These are phyloP conservation scores for Solenopsis invicta DNA, from an alignment of 1,140 invertebrate genomes.

Conservation along the genomic window DNA sequence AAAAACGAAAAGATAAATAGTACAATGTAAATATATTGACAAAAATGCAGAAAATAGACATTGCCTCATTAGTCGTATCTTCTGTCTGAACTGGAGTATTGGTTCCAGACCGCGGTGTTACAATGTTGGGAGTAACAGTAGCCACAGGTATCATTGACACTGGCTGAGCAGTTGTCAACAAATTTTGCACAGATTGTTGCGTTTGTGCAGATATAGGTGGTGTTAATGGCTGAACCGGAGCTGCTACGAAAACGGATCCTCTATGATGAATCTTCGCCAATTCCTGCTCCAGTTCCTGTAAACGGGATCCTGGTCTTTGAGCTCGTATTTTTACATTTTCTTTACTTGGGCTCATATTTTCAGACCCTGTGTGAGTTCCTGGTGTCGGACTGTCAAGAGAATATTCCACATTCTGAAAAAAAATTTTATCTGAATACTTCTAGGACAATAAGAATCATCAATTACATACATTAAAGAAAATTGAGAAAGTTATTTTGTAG, in stretches of 20 bases:
- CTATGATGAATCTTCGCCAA: conserved; percentile 85
- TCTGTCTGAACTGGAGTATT: conserved; percentile 80
- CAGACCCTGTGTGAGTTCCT: conserved; percentile 70
- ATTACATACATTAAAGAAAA: background rate
- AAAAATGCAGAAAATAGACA: conserved; percentile 23
- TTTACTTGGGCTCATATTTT: conserved; percentile 85
- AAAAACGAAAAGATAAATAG: conserved; percentile 13
- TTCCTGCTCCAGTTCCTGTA: conserved; percentile 85
- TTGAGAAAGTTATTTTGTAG: no score
- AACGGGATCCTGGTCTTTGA: conserved; percentile 82
- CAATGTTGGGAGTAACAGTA: conserved; percentile 77
- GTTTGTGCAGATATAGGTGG: conserved; percentile 73
- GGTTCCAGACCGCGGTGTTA: conserved; percentile 76
- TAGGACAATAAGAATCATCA: background rate
- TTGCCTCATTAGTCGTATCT: conserved; percentile 80
- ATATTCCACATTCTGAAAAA: conserved; percentile 74
- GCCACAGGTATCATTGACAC: conserved; percentile 78
- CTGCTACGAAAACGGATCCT: conserved; percentile 74
- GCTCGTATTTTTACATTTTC: conserved; percentile 80
- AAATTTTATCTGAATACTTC: conserved; percentile 31
- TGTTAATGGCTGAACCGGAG: conserved; percentile 80
- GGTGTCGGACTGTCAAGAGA: conserved; percentile 82
- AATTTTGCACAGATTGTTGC: conserved; percentile 74
- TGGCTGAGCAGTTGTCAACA: conserved; percentile 78
- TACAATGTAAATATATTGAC: conserved; percentile 13